phyloP scores from a whole-genome alignment of 2,888 invertebrate species.

The Tupiocoris notatus region DNA sequence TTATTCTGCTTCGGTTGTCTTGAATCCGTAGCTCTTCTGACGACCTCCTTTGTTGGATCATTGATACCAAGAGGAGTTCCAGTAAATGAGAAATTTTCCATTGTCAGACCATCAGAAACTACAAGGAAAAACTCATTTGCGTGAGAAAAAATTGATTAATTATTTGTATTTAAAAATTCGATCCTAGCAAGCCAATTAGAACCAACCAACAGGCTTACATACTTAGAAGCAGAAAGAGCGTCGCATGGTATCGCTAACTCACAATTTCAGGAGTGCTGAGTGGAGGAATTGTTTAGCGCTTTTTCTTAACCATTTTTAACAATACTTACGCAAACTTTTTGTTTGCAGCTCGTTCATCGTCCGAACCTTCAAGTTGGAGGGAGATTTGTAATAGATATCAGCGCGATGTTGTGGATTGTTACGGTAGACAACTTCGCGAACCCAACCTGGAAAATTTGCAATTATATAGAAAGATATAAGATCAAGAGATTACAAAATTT shows the following conservation, averaged over 20 bases:
- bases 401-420: constrained; percentile 59
- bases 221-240: too few species aligned
- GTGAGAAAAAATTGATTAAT: too few species aligned
- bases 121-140: constrained; percentile 44
- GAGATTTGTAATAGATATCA: constrained; percentile 82
- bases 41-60: constrained; percentile 73
- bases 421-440: constrained; percentile 74
- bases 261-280: too few species aligned
- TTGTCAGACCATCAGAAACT: constrained; percentile 60
- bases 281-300: too few species aligned
- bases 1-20: not conserved
- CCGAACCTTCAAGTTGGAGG: constrained; percentile 72
- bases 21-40: constrained; percentile 62
- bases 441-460: constrained; percentile 70
- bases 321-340: not conserved
- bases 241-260: too few species aligned
- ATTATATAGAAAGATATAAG: too few species aligned
- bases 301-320: too few species aligned
- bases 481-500: too few species aligned
- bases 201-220: too few species aligned
- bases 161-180: too few species aligned
- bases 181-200: too few species aligned
- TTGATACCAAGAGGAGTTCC: constrained; percentile 73
- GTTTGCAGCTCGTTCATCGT: constrained; percentile 69
- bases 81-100: constrained; percentile 80